These are phyloP conservation scores for Lasiommata megera DNA, from an alignment of 2,888 invertebrate genomes.

Conservation along the genomic window DNA sequence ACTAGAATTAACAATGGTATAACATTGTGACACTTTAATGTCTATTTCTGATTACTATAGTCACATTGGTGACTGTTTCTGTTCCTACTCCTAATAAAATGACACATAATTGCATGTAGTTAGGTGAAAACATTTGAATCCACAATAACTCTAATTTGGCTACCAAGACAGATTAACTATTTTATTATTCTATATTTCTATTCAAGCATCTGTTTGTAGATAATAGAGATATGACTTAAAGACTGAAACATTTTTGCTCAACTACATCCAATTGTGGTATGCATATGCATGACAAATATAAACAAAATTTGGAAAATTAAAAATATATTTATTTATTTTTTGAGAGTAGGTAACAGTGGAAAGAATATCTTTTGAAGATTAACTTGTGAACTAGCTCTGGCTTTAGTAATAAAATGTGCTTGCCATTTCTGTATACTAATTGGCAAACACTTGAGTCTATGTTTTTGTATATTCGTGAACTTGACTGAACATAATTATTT, in stretches of 20 bases:
- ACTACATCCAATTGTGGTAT: background rate
- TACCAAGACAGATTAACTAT: no score
- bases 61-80: background rate
- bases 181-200: no score
- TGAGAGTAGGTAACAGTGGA: background rate
- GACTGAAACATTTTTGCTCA: no score
- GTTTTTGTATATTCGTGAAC: slow-evolving; percentile 25
- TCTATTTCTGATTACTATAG: slow-evolving; percentile 17
- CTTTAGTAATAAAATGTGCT: slow-evolving; percentile 18
- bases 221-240: no score
- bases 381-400: no score
- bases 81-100: background rate
- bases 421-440: slow-evolving; percentile 28
- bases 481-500: slow-evolving; percentile 43
- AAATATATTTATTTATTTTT: background rate
- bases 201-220: no score
- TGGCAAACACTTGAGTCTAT: slow-evolving; percentile 29
- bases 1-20: slow-evolving; percentile 77
- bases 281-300: background rate
- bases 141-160: no score
- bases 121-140: no score
- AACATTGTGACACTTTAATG: slow-evolving; percentile 52
- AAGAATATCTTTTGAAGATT: background rate
- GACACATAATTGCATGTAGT: no score
- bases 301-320: background rate